Evolutionary conservation across 1,140 invertebrate species (phyloP).

Genomic region (Drosophila tropicalis): DNA sequence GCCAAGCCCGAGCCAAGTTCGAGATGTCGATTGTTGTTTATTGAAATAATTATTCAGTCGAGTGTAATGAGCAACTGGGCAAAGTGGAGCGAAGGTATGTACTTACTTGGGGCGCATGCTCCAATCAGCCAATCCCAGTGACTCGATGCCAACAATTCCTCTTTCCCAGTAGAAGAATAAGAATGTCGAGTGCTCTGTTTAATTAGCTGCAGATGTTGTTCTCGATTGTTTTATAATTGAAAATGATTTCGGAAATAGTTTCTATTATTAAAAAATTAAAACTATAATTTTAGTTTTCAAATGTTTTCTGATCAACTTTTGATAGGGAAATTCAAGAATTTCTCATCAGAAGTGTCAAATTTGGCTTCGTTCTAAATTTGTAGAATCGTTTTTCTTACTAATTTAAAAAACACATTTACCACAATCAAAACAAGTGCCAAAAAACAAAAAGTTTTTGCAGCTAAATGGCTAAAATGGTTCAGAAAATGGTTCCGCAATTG

Average conservation of each 20-base stretch:
- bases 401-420: slow-evolving; percentile 52
- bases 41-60: slow-evolving; percentile 77
- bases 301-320: no score
- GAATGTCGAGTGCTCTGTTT: slow-evolving; percentile 25
- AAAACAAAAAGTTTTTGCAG: slow-evolving; percentile 21
- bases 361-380: no score
- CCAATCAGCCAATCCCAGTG: slow-evolving; percentile 4
- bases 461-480: slow-evolving; percentile 22
- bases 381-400: background rate
- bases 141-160: slow-evolving; percentile 30
- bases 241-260: slow-evolving; percentile 19
- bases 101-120: slow-evolving; percentile 12
- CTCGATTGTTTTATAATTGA: slow-evolving; percentile 58
- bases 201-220: slow-evolving; percentile 65
- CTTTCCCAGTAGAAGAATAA: background rate
- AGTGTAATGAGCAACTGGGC: slow-evolving; percentile 79
- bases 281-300: background rate
- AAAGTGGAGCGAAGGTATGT: slow-evolving; percentile 53
- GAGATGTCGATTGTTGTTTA: slow-evolving; percentile 66
- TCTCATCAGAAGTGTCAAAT: no score
- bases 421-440: slow-evolving; percentile 42
- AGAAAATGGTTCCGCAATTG: slow-evolving; percentile 43
- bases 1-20: slow-evolving; percentile 54
- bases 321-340: no score
- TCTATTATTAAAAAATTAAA: background rate